Base-by-base conservation (phyloP, 1,140 invertebrate species). In the Dryas iulia region DNA sequence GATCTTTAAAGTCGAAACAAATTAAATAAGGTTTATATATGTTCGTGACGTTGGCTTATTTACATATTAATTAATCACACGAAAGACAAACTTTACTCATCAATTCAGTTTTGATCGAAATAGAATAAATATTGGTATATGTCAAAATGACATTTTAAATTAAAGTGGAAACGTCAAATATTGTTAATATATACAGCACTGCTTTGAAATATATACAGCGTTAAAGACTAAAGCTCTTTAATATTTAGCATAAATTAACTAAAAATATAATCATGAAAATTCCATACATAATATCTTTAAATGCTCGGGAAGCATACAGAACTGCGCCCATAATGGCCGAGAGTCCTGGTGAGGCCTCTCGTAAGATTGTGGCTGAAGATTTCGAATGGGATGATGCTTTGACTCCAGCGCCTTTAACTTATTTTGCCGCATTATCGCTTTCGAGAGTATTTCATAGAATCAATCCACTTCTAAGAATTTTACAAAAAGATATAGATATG, bases 331-430 rank as follows among this genome's bases (percentile, higher is more conserved):
- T 72, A 11, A 86, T 89, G 83, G 81, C 78, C 54, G 71, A 66
- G 0, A 86, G 86, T 2, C 3, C 59, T 5, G 81, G 75, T 0
- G 89, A 90, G 39, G 78, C 69, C 11, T 26, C 73, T 28, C 81
- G 88, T 2, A 85, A 82, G 60, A 76, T 91, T 54, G 26, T 83
- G 3, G 83, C 90, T 11, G 89, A 90, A 69, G 76, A 92, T 66
- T 91, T 92, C 60, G 84, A 89, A 73, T 92, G 90, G 90, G 89
- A 92, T 53, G 74, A 83, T 26, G 60, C 73, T 10, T 23, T 88
- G 8, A 90, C 82, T 24, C 86, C 88, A 52, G 82, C 87, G 21
- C 88, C 88, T 6, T 82, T 92, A 3, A 82, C 82, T 11, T 89
- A 83, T 66, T 81, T 74, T 35, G 84, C 86, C 4, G 78, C 82